Base-by-base conservation (phyloP, 1,140 invertebrate genomes). In the Tetramorium simillimum region DNA sequence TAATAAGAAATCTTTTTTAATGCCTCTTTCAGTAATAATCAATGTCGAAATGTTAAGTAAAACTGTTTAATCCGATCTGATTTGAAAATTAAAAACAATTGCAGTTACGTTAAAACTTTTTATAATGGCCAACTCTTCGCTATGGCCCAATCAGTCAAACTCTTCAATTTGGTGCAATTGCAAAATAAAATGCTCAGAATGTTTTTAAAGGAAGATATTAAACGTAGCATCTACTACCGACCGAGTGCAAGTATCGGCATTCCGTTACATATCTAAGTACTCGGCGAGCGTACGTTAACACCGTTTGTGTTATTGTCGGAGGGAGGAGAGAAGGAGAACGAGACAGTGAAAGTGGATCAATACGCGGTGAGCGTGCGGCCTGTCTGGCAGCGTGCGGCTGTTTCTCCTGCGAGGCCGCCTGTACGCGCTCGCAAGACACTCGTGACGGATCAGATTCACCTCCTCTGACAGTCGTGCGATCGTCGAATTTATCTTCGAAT, bases 331-430 rank as follows among this genome's bases (percentile, higher is more conserved):
- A 70, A 80, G 69, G 82, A 76, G 63, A 86, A 90, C 80, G 81
- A 78, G 73, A 80, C 84, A 91, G 94, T 94, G 94, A 94, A 95
- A 95, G 94, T 94, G 92, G 94, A 95, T 95, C 94, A 94, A 95
- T 95, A 95, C 90, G 67, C 82, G 46, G 85, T 86, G 76, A 89
- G 86, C 80, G 91, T 88, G 85, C 72, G 67, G 72, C 77, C 12
- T 40, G 88, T 80, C 77, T 75, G 62, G 65, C 76, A 81, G 69
- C 70, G 84, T 89, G 78, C 81, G 65, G 24, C 53, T 40, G 89
- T 86, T 53, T 80, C 69, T 88, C 40, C 56, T 40, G 7, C 18
- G 33, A 51, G 37, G 16, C 28, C 37, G 33, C 16, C 21, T 43
- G 62, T 72, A 63, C 72, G 24, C 53, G 28, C 9, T 72, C 40